phyloP scores from a whole-genome alignment of 2,113 vertebrate genomes.

The Lepidothrix coronata region DNA sequence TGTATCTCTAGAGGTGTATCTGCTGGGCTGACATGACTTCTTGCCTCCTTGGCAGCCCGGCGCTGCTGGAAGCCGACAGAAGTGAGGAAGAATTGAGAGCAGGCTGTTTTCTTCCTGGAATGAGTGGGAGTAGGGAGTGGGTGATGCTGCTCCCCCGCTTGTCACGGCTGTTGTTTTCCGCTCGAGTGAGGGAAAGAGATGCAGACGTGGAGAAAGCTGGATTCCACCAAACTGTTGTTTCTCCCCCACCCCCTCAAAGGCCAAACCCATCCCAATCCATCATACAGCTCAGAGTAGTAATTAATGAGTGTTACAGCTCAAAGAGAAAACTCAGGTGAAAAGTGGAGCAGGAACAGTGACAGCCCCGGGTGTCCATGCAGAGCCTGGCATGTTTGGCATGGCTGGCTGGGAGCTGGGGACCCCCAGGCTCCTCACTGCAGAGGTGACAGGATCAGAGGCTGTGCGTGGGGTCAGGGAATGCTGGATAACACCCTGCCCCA shows the following conservation, averaged over 20 bases:
- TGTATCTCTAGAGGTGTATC: background rate
- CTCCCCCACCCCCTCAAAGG: background rate
- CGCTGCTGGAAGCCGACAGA: background rate
- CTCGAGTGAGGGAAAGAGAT: background rate
- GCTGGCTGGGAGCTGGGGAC: background rate
- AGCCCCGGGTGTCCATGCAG: background rate
- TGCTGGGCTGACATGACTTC: background rate
- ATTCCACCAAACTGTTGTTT: background rate
- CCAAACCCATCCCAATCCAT: background rate
- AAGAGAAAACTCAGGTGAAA: background rate
- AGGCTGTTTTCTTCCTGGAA: conserved; percentile 8
- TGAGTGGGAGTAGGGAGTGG: background rate
- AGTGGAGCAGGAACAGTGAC: background rate
- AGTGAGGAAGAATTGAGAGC: background rate
- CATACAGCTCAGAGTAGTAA: background rate
- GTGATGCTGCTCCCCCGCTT: background rate
- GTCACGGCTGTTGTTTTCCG: background rate
- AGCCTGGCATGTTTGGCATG: background rate
- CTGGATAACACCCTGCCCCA: background rate
- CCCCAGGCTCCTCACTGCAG: background rate
- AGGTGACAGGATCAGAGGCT: background rate
- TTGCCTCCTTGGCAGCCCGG: background rate
- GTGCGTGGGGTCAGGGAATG: background rate
- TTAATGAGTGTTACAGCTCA: background rate
- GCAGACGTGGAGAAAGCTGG: background rate